Evolutionary conservation across 2,113 vertebrate genomes (phyloP), one percentile per base, ranked within the genome.

Genomic region (Nesoenas mayeri): DNA sequence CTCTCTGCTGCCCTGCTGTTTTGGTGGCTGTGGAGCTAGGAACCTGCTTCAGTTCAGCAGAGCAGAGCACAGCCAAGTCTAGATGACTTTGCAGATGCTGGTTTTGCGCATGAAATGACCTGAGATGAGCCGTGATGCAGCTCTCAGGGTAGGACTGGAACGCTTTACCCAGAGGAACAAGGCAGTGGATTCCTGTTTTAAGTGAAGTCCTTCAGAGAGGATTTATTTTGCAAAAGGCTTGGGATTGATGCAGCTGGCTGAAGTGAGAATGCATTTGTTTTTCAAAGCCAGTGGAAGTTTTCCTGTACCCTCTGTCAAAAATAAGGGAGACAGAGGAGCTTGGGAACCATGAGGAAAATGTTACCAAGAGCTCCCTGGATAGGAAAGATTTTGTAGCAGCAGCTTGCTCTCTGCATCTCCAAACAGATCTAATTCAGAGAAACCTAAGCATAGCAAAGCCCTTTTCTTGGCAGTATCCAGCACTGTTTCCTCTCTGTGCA

Each of bases 1-100:
- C 11, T 61, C n/a, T 21, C 58, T 34, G n/a, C 67, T 40, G 44
- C 36, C 79, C 69, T 60, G 90, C 38, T 32, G 40, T 75, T 18
- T 4, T 72, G 42, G 48, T 11, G 67, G 36, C 85, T 64, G n/a
- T 12, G 47, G 66, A 86, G 47, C 78, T 36, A 38, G 9, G 34
- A 53, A 77, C 51, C 53, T 26, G 62, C 84, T 89, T 31, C 56
- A 12, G 48, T 34, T 53, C 32, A 24, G 91, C 62, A 17, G 47
- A 12, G 62, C 50, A 8, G 47, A 16, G 50, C 0, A 47, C 82
- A 71, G 92, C 85, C 93, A 88, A 90, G 80, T 12, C 72, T 19
- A 4, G 21, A 83, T 97, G 93, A 96, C 94, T 97, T 77, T 94
- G 95, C 91, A 95, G 95, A 91, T 92, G 79, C 60, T 86, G 75